Evolutionary conservation across 2,797 vertebrate genomes (phyloP), one percentile per base, ranked within the genome.

Genomic region (Channa striata): DNA sequence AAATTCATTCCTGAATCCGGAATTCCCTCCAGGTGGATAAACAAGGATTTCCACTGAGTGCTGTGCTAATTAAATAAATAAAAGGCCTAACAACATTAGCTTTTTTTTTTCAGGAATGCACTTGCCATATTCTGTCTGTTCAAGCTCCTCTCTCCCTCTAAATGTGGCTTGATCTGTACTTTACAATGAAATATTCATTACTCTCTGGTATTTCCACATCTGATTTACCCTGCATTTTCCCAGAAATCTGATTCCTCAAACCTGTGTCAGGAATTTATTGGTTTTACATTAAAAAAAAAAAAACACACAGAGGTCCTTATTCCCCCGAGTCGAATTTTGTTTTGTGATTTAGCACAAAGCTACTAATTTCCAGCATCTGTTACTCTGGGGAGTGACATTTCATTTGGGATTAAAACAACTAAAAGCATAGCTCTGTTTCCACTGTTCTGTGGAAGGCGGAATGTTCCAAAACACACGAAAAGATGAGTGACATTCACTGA

Each of bases 181-280:
- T 72, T 75, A 67, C 73, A 14, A 91, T 91, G 75, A 91, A 92
- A 92, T 91, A 91, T 92, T 88, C 75, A 92, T 93, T 83, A 82
- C 83, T 90, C 88, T 34, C 36, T 21, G 80, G 87, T 80, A 77
- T 87, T 82, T 75, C 62, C 78, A 81, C 62, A 59, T 90, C 79
- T 80, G 80, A 86, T 90, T 85, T 69, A 58, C 37, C 33, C 66
- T 51, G 46, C 76, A 40, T 75, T 80, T 74, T 48, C 48, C 62
- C 62, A 50, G 16, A 84, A 90, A 89, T 73, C 56, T 68, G 69
- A 90, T 84, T 87, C 79, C 84, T 66, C 80, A 89, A 81, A 52
- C 68, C 58, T 42, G 47, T 68, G 81, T 83, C 64, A 61, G 75
- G 75, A 87, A 83, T 83, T 51, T 87, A 88, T 89, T 83, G 71